Conservation (phyloP, 2,797 vertebrate genomes). For the Eupleurogrammus muticus region DNA sequence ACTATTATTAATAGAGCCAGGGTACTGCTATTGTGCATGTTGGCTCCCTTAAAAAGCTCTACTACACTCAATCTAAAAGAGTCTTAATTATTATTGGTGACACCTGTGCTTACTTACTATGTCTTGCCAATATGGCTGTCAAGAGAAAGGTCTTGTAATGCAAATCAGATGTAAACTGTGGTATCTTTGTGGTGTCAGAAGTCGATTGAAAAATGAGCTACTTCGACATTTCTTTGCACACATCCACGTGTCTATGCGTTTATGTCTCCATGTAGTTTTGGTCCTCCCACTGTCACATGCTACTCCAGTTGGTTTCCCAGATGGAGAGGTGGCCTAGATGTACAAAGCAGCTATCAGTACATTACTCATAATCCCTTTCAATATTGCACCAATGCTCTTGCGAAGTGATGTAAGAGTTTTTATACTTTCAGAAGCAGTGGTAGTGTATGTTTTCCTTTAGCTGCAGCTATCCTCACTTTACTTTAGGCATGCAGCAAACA, state of each 20-base stretch:
- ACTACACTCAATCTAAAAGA: too few species aligned
- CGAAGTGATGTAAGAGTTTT: not conserved
- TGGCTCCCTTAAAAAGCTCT: too few species aligned
- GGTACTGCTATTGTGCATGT: too few species aligned
- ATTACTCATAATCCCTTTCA: constrained; percentile 17
- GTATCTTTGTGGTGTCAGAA: not conserved
- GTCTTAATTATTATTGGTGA: not conserved
- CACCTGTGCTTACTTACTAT: not conserved
- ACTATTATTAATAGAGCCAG: not conserved
- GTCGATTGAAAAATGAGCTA: too few species aligned
- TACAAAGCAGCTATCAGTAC: not conserved
- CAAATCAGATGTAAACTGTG: not conserved
- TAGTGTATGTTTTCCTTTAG: not conserved
- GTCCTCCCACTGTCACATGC: too few species aligned
- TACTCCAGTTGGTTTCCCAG: too few species aligned
- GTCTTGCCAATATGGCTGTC: too few species aligned
- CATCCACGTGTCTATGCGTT: not conserved
- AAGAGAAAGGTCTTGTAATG: too few species aligned
- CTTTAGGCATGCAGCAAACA: not conserved
- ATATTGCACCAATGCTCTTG: not conserved
- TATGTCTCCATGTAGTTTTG: too few species aligned
- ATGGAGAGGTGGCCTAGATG: too few species aligned
- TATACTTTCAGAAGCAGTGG: not conserved
- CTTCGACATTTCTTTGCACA: not conserved
- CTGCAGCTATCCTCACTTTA: constrained; percentile 1